Evolutionary conservation across 2,888 invertebrate species (phyloP).

Genomic region (Ochropleura plecta): DNA sequence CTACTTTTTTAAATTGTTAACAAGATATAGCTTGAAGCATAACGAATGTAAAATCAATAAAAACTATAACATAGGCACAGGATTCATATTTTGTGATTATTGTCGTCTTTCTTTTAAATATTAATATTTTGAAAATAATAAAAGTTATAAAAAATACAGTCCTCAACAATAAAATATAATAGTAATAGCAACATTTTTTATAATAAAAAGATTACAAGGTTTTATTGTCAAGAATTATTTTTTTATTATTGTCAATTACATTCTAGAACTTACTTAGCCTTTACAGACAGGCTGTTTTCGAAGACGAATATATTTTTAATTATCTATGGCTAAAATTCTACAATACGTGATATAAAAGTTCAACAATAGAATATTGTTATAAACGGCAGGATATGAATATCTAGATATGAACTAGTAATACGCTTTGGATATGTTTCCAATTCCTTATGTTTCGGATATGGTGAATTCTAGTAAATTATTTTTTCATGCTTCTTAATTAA

Average conservation of each 20-base stretch:
- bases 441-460: slow-evolving; percentile 45
- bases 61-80: slow-evolving; percentile 29
- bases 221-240: slow-evolving; percentile 54
- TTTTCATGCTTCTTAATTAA: not conserved
- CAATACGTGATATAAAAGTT: slow-evolving; percentile 57
- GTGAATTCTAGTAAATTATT: slow-evolving; percentile 19
- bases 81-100: slow-evolving; percentile 30
- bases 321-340: slow-evolving; percentile 34
- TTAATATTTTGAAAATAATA: slow-evolving; percentile 15
- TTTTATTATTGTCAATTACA: slow-evolving; percentile 56
- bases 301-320: slow-evolving; percentile 38
- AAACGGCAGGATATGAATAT: slow-evolving; percentile 64
- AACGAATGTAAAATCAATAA: slow-evolving; percentile 51
- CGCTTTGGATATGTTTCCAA: slow-evolving; percentile 52
- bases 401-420: slow-evolving; percentile 48
- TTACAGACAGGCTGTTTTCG: slow-evolving; percentile 43
- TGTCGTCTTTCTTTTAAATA: slow-evolving; percentile 30
- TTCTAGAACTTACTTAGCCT: slow-evolving; percentile 41
- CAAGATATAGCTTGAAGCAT: slow-evolving; percentile 40
- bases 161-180: slow-evolving; percentile 50
- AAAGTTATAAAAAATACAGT: slow-evolving; percentile 58
- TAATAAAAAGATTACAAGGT: slow-evolving; percentile 35
- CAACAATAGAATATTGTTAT: slow-evolving; percentile 59
- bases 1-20: slow-evolving; percentile 10
- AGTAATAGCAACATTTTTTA: slow-evolving; percentile 51